Conservation (phyloP, 2,797 vertebrate species). For the Myotis daubentonii region DNA sequence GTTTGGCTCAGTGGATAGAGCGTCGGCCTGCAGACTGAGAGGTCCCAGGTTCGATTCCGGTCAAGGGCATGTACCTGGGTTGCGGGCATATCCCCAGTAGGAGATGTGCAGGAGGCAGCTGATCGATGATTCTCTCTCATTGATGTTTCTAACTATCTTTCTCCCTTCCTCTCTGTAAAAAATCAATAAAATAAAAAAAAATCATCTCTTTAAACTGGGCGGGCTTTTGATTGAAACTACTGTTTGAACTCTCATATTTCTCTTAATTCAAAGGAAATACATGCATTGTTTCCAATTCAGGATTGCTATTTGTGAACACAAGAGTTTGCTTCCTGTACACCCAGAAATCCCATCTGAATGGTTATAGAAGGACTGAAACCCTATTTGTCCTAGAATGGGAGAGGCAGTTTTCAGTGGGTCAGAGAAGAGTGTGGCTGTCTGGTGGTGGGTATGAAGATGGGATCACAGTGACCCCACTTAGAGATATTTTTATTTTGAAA, state of each 20-base stretch:
- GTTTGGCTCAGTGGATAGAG: too few relatives aligned
- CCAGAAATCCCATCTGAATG: neutral
- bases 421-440: neutral
- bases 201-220: neutral
- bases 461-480: neutral
- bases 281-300: neutral
- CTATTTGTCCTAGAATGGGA: neutral
- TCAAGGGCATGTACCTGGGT: too few relatives aligned
- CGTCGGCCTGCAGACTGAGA: too few relatives aligned
- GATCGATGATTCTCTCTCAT: too few relatives aligned
- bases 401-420: neutral
- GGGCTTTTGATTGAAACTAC: neutral
- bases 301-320: neutral
- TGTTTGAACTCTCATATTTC: neutral
- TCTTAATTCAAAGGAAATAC: neutral
- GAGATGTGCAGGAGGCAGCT: too few relatives aligned
- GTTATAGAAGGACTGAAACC: neutral
- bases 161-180: too few relatives aligned
- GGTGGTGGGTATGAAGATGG: neutral
- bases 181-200: too few relatives aligned
- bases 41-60: too few relatives aligned
- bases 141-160: too few relatives aligned
- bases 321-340: neutral
- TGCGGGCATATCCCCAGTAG: too few relatives aligned
- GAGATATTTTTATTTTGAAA: neutral